Base-by-base conservation (phyloP, 2,888 invertebrate genomes). In the Synanthedon formicaeformis region DNA sequence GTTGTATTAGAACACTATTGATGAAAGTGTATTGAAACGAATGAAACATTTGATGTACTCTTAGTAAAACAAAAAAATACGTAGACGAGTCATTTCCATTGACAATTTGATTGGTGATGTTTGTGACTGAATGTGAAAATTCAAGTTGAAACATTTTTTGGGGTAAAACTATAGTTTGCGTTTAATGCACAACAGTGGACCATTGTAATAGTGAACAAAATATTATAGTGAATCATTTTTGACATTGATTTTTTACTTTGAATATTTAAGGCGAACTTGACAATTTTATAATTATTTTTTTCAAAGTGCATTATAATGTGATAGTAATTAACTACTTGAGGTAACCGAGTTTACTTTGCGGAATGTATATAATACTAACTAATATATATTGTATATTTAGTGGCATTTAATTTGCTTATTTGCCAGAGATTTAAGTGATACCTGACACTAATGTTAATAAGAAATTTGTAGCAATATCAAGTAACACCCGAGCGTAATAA, bases 241-340 rank as follows among this genome's bases (percentile, higher is more conserved):
- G 82, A 85, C 84, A 83, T 85, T 81, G 77, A 23, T 23, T 79
- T 86, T 82, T 34, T 79, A 65, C 66, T 67, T 60, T 63, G 73
- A 23, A 73, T 77, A 78, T 73, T 77, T 65, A 78, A 73, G 78
- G 71, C 72, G 77, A 82, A 74, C 70, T 84, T 86, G 82, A 85
- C 82, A 77, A 81, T 81, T 84, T 79, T 78, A 79, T 85, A 82
- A 85, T 86, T 86, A 84, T 84, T 86, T 84, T 84, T 82, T 84
- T 82, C 79, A 68, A 84, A 84, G 86, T 86, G 83, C 78, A 81
- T 82, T 81, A 71, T 49, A 78, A 81, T 85, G 86, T 87, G 85
- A 86, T 83, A 82, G 69, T 78, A 75, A 74, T 74, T 59, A 67
- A 63, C 72, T 70, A 69, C 68, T 71, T 73, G 66, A 78, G 5